Percentiles rank a stretch among this genome's conserved stretches.
Evolutionary conservation across 2,888 invertebrate species (phyloP).

Genomic region (Rotaria macrura): DNA sequence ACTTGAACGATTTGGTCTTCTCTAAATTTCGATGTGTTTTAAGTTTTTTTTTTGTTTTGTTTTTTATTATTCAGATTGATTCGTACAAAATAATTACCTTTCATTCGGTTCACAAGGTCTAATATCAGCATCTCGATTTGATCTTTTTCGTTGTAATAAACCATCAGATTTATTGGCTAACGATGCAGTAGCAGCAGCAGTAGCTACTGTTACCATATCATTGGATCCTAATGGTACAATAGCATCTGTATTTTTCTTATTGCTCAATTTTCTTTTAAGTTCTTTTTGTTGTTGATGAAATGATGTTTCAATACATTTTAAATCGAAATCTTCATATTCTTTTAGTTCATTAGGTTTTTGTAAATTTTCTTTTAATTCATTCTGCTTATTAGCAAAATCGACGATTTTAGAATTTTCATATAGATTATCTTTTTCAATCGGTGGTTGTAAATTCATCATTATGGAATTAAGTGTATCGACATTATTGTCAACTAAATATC

Average conservation of each 20-base stretch:
- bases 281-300: neutral
- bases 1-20: too few species aligned
- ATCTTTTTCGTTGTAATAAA: neutral
- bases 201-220: neutral
- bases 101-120: neutral
- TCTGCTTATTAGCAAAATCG: neutral
- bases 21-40: too few species aligned
- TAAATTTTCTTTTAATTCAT: conserved; percentile 6
- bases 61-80: too few species aligned
- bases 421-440: neutral
- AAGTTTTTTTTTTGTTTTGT: too few species aligned
- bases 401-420: neutral
- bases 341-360: neutral
- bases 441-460: neutral
- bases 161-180: neutral
- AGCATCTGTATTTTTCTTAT: neutral
- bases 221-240: neutral
- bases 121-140: neutral
- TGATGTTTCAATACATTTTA: conserved; percentile 21
- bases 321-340: conserved; percentile 19
- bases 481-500: neutral
- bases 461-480: neutral
- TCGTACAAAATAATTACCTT: neutral
- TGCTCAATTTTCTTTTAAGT: neutral
- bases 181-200: neutral